Percentiles rank a stretch among this genome's conserved stretches.
Conservation (phyloP, 2,797 vertebrate genomes). For the Catamblyrhynchus diadema region DNA sequence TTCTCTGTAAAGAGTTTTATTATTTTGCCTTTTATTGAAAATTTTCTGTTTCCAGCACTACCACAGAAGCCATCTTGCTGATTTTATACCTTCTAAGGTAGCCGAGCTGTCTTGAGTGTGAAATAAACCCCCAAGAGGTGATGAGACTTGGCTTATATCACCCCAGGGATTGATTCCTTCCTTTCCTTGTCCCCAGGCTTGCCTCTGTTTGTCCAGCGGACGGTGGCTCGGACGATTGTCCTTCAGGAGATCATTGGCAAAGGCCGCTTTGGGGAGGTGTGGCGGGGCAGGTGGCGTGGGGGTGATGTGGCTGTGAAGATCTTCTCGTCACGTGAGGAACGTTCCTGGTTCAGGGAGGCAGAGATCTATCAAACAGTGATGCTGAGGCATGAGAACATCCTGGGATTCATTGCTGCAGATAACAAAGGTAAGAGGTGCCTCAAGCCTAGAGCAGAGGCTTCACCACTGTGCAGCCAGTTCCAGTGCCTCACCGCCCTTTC, state of each 20-base stretch:
- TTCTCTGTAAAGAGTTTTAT: rapidly evolving
- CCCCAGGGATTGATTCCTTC: rapidly evolving
- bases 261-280: slow-evolving; percentile 96
- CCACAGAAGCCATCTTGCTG: not conserved
- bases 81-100: not conserved
- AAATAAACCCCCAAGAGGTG: not conserved
- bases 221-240: slow-evolving; percentile 94
- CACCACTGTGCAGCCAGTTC: rapidly evolving
- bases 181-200: slow-evolving; percentile 75
- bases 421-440: slow-evolving; percentile 86
- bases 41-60: not conserved
- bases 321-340: slow-evolving; percentile 96
- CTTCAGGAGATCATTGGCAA: slow-evolving; percentile 98
- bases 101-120: not conserved
- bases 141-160: not conserved
- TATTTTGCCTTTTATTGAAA: not conserved
- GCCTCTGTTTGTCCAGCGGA: slow-evolving; percentile 94
- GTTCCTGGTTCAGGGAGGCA: slow-evolving; percentile 97
- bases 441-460: not conserved
- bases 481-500: not conserved
- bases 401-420: slow-evolving; percentile 96
- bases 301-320: slow-evolving; percentile 98
- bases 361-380: slow-evolving; percentile 99
- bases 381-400: slow-evolving; percentile 96
- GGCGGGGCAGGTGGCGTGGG: slow-evolving; percentile 95